Base-by-base conservation (phyloP, 2,113 vertebrate species). In the Crotalus horridus region DNA sequence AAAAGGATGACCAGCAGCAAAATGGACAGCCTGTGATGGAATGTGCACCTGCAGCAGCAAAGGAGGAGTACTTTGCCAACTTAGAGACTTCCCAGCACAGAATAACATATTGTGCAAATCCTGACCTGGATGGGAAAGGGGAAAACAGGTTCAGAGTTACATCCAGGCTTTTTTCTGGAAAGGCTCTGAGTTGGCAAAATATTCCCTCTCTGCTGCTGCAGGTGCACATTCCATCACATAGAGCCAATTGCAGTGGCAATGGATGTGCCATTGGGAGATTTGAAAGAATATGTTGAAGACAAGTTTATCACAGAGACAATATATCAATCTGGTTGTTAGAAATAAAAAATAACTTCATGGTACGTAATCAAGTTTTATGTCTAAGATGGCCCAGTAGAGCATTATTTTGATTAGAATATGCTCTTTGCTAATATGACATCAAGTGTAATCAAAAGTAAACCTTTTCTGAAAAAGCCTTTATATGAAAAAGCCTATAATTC, bases 381-480 rank as follows among this genome's bases (percentile, higher is more conserved):
- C 69, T 20, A 74, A 74, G n/a, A 17, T 74, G n/a, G 69, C 13
- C n/a, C n/a, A 39, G 39, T 74, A 74, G 15, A 74, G 69, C 15
- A 74, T 74, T 74, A 74, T 74, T 74, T 74, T 1, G 6, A 39
- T 74, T 39, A 39, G n/a, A 6, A 74, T 15, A 74, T 20, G n/a
- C n/a, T 74, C 13, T 39, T 74, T 39, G 69, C n/a, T 39, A 74
- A 39, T 39, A 74, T 74, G 69, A 74, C n/a, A 39, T 33, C 69
- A 74, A 74, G n/a, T 39, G 3, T 39, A 74, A 74, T 6, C 43
- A 81, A 92, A 7, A 8, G 2, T 39, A 94, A 92, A 87, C 0
- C 6, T 6, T 10, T 64, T 39, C n/a, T 95, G 21, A 88, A 94
- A 94, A 51, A 93, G 93, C 4, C 13, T 48, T 91, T 24, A 90